A percentile compares a stretch with the other conserved stretches of the same genome.
phyloP scores from a whole-genome alignment of 92 coral and sea anemone species.

The Parazoanthus atlanticus region DNA sequence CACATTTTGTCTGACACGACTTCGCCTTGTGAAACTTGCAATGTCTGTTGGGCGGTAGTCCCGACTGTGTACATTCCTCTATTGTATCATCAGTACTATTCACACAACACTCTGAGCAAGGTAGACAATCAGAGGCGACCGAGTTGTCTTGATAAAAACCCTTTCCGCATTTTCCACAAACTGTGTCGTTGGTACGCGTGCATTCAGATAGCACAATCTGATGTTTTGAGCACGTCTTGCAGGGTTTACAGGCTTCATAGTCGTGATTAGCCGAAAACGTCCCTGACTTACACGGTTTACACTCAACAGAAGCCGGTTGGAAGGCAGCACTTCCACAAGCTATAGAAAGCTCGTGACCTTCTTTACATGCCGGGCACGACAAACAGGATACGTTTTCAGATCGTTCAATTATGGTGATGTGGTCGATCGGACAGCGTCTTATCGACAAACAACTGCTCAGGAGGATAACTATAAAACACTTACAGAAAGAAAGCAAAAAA shows the following conservation, averaged over 20 bases:
- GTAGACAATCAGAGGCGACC: not conserved
- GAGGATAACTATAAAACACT: not conserved
- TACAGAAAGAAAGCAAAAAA: not conserved
- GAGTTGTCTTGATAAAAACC: slow-evolving; percentile 38
- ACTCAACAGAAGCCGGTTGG: not conserved
- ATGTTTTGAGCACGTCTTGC: slow-evolving; percentile 20
- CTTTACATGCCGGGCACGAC: slow-evolving; percentile 18
- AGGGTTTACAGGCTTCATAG: slow-evolving; percentile 25
- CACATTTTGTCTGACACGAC: not conserved
- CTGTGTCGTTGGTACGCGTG: slow-evolving; percentile 43
- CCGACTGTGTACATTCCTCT: slow-evolving; percentile 16
- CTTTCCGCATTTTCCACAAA: slow-evolving; percentile 44
- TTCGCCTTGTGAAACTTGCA: slow-evolving; percentile 4
- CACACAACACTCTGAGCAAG: slow-evolving; percentile 49
- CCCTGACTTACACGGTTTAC: slow-evolving; percentile 37
- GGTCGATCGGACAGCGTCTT: not conserved
- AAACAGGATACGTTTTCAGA: not conserved
- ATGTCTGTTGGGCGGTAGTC: slow-evolving; percentile 13
- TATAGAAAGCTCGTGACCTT: slow-evolving; percentile 34
- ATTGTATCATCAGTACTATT: slow-evolving; percentile 17
- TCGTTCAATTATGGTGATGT: not conserved
- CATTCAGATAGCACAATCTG: slow-evolving; percentile 33
- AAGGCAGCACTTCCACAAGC: slow-evolving; percentile 37
- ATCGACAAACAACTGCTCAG: not conserved
- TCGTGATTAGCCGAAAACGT: slow-evolving; percentile 30